Percentiles rank a stretch among this genome's conserved stretches.
phyloP scores from a whole-genome alignment of 2,797 vertebrate species.

The Glyptemys insculpta region DNA sequence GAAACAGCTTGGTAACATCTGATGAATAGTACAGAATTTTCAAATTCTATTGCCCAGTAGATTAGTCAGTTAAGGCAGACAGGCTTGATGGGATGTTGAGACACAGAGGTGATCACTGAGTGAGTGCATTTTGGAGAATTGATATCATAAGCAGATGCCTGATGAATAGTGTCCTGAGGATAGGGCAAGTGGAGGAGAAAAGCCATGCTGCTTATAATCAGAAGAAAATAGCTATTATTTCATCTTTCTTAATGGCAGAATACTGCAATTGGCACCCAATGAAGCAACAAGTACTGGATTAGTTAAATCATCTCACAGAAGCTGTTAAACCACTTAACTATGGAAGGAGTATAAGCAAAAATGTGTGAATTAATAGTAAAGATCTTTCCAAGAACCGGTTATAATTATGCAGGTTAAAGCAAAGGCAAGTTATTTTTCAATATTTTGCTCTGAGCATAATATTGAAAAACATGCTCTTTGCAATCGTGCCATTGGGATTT shows the following conservation, averaged over 20 bases:
- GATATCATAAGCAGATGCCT: not conserved
- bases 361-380: not conserved
- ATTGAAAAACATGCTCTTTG: not conserved
- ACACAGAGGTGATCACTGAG: not conserved
- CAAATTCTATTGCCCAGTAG: not conserved
- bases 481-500: not conserved
- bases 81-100: not conserved
- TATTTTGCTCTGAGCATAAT: not conserved
- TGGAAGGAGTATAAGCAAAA: constrained; percentile 8
- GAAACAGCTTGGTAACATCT: not conserved
- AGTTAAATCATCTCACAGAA: constrained; percentile 19
- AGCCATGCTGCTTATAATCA: not conserved
- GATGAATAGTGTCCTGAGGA: constrained; percentile 14
- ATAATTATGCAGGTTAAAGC: not conserved
- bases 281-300: not conserved
- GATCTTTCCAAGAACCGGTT: not conserved
- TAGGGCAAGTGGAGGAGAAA: not conserved
- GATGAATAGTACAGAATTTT: not conserved
- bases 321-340: not conserved
- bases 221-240: constrained; percentile 12
- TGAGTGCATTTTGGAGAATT: not conserved
- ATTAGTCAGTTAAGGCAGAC: not conserved
- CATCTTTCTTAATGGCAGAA: constrained; percentile 8
- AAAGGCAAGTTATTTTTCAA: not conserved
- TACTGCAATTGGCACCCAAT: not conserved